Percentiles rank a stretch among this genome's conserved stretches.
Evolutionary conservation across 2,888 invertebrate genomes (phyloP).

Genomic region (Aspidiotus destructor): DNA sequence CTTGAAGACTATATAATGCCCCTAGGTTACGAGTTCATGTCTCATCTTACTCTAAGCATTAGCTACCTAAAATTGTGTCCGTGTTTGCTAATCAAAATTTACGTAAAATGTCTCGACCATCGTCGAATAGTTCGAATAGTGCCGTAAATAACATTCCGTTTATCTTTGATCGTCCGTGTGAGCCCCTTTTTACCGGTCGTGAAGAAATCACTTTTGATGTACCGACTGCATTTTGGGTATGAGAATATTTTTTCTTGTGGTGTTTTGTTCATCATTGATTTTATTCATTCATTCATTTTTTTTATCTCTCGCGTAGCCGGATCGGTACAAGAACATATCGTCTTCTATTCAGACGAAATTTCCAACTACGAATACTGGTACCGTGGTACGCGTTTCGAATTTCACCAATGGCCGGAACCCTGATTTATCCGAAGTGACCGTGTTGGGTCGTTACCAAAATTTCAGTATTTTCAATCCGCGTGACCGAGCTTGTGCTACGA

Average conservation of each 20-base stretch:
- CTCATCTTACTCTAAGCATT: too few species aligned
- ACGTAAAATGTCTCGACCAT: too few species aligned
- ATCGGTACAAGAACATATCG: slow-evolving; percentile 51
- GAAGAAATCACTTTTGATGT: slow-evolving; percentile 50
- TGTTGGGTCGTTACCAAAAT: slow-evolving; percentile 53
- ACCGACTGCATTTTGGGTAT: slow-evolving; percentile 55
- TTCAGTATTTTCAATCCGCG: slow-evolving; percentile 66
- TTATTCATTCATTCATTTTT: slow-evolving; percentile 20
- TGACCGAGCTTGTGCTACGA: slow-evolving; percentile 61
- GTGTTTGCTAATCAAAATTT: too few species aligned
- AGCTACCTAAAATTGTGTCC: too few species aligned
- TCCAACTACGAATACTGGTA: slow-evolving; percentile 40
- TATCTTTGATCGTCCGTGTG: slow-evolving; percentile 64
- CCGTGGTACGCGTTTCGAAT: slow-evolving; percentile 46
- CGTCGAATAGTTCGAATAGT: neutral
- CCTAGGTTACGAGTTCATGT: too few species aligned
- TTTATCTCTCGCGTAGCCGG: slow-evolving; percentile 42
- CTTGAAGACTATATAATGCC: too few species aligned
- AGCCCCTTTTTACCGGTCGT: slow-evolving; percentile 68
- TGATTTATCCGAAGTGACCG: slow-evolving; percentile 52
- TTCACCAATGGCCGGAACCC: slow-evolving; percentile 52
- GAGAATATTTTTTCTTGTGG: slow-evolving; percentile 38
- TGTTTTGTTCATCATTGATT: neutral
- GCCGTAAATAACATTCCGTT: slow-evolving; percentile 44
- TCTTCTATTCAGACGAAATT: slow-evolving; percentile 52